phyloP scores from a whole-genome alignment of 1,140 invertebrate species.

The Eciton burchellii region DNA sequence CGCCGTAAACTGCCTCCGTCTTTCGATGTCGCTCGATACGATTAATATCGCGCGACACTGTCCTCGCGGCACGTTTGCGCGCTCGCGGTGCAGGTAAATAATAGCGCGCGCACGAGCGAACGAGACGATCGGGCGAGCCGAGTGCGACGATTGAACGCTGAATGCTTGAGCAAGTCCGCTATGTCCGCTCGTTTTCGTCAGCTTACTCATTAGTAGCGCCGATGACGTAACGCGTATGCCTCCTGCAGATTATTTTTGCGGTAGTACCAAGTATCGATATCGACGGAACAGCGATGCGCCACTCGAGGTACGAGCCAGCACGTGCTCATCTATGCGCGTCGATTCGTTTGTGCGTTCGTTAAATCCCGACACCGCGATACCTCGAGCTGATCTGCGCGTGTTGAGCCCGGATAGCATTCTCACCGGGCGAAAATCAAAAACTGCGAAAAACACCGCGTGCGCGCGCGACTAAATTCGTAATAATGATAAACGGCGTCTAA shows the following conservation, averaged over 20 bases:
- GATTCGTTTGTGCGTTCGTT: slow-evolving; percentile 39
- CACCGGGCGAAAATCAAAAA: slow-evolving; percentile 52
- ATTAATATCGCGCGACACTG: slow-evolving; percentile 62
- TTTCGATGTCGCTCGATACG: slow-evolving; percentile 72
- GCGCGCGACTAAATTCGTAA: slow-evolving; percentile 58
- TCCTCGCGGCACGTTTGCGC: not conserved
- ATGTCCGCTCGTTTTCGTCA: too few species aligned
- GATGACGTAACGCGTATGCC: too few species aligned
- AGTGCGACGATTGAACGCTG: too few species aligned
- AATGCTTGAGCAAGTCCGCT: too few species aligned
- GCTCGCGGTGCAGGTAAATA: too few species aligned
- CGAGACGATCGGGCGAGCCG: too few species aligned
- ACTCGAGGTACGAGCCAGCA: not conserved
- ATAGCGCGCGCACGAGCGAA: too few species aligned
- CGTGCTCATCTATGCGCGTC: slow-evolving; percentile 31
- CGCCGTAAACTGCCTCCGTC: slow-evolving; percentile 75
- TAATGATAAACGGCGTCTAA: slow-evolving; percentile 72
- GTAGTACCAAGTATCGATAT: slow-evolving; percentile 16
- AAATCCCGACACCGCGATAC: slow-evolving; percentile 35
- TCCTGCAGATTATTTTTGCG: not conserved
- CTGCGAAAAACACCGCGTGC: slow-evolving; percentile 36
- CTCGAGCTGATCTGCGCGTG: slow-evolving; percentile 27
- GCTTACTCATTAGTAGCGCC: too few species aligned
- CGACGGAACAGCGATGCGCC: slow-evolving; percentile 7
- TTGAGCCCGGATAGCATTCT: slow-evolving; percentile 30